Conservation (phyloP, 2,797 vertebrate genomes). For the Hozukius guyotensis region DNA sequence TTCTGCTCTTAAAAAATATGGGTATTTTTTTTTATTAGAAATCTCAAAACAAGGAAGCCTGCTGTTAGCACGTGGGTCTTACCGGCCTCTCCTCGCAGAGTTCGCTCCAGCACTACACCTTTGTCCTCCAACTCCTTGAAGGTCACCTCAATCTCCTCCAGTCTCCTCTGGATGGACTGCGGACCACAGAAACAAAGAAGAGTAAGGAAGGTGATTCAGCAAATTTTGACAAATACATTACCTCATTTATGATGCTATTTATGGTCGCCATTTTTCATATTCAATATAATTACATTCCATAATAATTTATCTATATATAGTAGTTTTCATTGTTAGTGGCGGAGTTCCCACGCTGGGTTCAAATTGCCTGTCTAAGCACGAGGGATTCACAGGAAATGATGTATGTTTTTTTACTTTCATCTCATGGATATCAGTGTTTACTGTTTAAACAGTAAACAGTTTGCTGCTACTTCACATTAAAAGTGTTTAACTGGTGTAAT, state of each 20-base stretch:
- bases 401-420: background rate
- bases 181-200: background rate
- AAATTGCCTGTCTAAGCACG: background rate
- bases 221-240: background rate
- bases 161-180: constrained; percentile 91
- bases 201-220: background rate
- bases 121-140: constrained; percentile 90
- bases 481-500: background rate
- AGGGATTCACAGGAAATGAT: background rate
- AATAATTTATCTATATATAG: background rate
- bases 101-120: constrained; percentile 86
- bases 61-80: constrained; percentile 37
- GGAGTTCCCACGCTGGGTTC: background rate
- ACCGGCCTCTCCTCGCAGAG: constrained; percentile 85
- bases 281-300: background rate
- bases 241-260: background rate
- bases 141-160: constrained; percentile 92
- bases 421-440: background rate
- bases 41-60: background rate
- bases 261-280: background rate
- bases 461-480: background rate
- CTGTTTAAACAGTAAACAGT: background rate
- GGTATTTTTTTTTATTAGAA: background rate
- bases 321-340: background rate
- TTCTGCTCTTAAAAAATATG: background rate